These are phyloP conservation scores for Ganaspis sp. DNA, from an alignment of 1,140 invertebrate species.

Conservation along the genomic window DNA sequence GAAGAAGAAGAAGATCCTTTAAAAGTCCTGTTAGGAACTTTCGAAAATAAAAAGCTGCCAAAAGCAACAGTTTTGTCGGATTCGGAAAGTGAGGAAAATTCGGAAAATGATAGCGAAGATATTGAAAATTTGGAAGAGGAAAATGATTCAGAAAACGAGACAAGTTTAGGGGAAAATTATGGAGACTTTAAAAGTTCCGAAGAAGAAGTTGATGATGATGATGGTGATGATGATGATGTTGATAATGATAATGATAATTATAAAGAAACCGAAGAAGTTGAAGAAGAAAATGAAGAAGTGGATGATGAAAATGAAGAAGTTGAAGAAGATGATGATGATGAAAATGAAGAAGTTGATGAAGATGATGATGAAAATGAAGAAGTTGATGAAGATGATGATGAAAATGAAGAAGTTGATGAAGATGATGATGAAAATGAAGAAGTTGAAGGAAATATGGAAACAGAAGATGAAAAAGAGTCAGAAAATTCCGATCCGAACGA, in stretches of 20 bases:
- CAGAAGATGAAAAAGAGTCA: slow-evolving; percentile 57
- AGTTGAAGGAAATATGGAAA: slow-evolving; percentile 51
- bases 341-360: slow-evolving; percentile 53
- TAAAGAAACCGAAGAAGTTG: slow-evolving; percentile 46
- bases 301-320: slow-evolving; percentile 39
- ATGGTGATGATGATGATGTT: slow-evolving; percentile 39
- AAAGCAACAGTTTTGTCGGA: slow-evolving; percentile 63
- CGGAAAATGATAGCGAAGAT: slow-evolving; percentile 41
- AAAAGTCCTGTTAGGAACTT: slow-evolving; percentile 77
- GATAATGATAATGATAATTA: slow-evolving; percentile 44
- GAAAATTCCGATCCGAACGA: slow-evolving; percentile 58
- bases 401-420: slow-evolving; percentile 63
- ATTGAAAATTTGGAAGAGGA: slow-evolving; percentile 45
- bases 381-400: slow-evolving; percentile 54
- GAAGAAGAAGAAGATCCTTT: slow-evolving; percentile 77
- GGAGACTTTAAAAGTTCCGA: slow-evolving; percentile 38
- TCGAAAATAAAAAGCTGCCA: slow-evolving; percentile 62
- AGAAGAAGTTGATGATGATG: slow-evolving; percentile 55
- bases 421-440: slow-evolving; percentile 61
- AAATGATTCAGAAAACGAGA: slow-evolving; percentile 64
- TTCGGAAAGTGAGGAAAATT: slow-evolving; percentile 52
- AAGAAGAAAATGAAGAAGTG: slow-evolving; percentile 55
- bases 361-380: slow-evolving; percentile 61
- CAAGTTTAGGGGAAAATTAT: slow-evolving; percentile 51
- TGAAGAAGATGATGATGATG: slow-evolving; percentile 44